These are phyloP conservation scores for Aythya baeri DNA, from an alignment of 2,113 vertebrate species.

Conservation along the genomic window DNA sequence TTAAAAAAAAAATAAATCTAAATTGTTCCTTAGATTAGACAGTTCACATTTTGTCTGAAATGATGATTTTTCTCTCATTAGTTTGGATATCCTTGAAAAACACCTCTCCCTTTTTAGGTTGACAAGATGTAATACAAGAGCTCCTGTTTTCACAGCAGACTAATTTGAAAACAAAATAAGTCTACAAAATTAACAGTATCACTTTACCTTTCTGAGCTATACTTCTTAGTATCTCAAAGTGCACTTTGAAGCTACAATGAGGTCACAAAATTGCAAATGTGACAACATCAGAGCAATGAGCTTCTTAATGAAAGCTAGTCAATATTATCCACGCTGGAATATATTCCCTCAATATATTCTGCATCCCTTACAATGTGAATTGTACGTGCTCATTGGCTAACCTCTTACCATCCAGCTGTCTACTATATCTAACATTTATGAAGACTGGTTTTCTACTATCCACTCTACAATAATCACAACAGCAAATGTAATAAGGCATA, in stretches of 20 bases:
- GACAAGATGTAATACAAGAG: not conserved
- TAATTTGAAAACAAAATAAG: not conserved
- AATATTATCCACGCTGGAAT: not conserved
- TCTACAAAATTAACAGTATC: not conserved
- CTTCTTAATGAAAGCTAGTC: not conserved
- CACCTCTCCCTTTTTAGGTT: not conserved
- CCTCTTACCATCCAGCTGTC: not conserved
- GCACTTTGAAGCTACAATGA: not conserved
- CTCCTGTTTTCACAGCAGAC: not conserved
- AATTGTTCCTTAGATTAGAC: not conserved
- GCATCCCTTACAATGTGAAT: not conserved
- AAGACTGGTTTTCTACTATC: not conserved
- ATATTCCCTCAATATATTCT: not conserved
- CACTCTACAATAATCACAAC: not conserved
- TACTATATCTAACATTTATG: not conserved
- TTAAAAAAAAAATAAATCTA: not conserved
- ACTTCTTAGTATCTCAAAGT: not conserved
- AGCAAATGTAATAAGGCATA: not conserved
- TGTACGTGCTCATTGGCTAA: not conserved
- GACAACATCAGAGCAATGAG: not conserved
- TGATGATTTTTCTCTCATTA: not conserved
- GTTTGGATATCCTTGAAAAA: not conserved
- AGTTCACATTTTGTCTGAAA: not conserved
- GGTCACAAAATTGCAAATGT: not conserved
- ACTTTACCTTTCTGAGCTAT: not conserved